Base-by-base conservation (phyloP, 2,888 invertebrate genomes). In the Nezara viridula region DNA sequence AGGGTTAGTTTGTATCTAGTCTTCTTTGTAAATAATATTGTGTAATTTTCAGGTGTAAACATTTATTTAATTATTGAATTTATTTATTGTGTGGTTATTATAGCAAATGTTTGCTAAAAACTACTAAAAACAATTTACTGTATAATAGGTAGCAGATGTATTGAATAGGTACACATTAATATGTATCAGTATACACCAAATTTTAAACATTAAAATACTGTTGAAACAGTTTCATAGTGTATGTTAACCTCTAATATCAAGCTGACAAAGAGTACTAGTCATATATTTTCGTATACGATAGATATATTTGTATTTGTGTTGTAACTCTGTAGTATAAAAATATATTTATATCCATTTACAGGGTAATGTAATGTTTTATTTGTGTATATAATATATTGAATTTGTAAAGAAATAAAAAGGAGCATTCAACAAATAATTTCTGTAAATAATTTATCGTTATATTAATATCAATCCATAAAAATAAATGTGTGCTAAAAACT, bases 241-340 rank as follows among this genome's bases (percentile, higher is more conserved):
- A 81, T 77, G 88, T 88, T 85, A 88, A 88, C 85, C 81, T 77
- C 81, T 50, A 47, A n/a, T 88, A 81, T 66, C 88, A 73, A 37
- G 81, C 66, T 55, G 44, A 73, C 88, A 88, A 88, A 88, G 85
- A 88, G 49, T 88, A 89, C 86, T 86, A 89, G 85, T 89, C 89
- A 86, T 89, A 86, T 86, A 89, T 89, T 89, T 89, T 89, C 89
- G 89, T 89, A 89, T 89, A 89, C 89, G 89, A 89, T 85, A 86
- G 85, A 86, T 85, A 55, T 89, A 86, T 86, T 86, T 89, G 86
- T 89, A 81, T 89, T 86, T 86, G 88, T 85, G 88, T 88, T 85
- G 81, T 81, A 88, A 85, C 49, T 88, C 81, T 85, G 52, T 88
- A 88, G 88, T 88, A 88, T 60, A 88, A 81, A 44, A 88, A 81